These are phyloP conservation scores for Psilopogon haemacephalus DNA, from an alignment of 2,113 vertebrate genomes.

Conservation along the genomic window DNA sequence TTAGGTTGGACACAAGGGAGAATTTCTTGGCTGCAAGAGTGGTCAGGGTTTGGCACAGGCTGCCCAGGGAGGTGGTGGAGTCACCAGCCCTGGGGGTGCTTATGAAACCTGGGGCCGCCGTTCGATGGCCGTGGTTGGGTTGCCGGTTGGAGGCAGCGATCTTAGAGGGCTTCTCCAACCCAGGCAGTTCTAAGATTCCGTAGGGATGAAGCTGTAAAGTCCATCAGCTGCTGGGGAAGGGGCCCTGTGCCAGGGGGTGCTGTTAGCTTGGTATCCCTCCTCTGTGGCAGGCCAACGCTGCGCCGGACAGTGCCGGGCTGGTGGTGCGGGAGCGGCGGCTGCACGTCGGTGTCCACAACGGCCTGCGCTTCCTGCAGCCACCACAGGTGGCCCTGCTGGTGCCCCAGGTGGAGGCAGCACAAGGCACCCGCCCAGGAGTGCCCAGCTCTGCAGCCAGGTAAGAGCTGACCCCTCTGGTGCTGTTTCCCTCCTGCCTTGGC, in stretches of 20 bases:
- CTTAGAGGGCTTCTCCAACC: too few species aligned
- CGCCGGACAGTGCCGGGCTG: constrained; percentile 30
- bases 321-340: constrained; percentile 88
- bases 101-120: too few species aligned
- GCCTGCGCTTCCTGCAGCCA: constrained; percentile 84
- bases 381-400: constrained; percentile 89
- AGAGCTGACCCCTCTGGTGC: not conserved
- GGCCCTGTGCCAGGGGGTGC: not conserved
- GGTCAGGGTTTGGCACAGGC: too few species aligned
- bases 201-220: not conserved
- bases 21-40: too few species aligned
- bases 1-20: too few species aligned
- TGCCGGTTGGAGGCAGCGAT: too few species aligned
- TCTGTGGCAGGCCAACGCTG: constrained; percentile 46
- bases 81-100: too few species aligned
- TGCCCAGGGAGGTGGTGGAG: too few species aligned
- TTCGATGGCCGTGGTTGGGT: too few species aligned
- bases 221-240: not conserved
- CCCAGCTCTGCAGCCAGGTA: constrained; percentile 71
- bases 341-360: constrained; percentile 87
- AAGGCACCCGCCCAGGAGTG: not conserved
- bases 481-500: fast-evolving
- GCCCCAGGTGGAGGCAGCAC: constrained; percentile 10
- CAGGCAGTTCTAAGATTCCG: too few species aligned
- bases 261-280: not conserved